A percentile compares a stretch with the other conserved stretches of the same genome.
Evolutionary conservation across 1,140 invertebrate species (phyloP).

Genomic region (Cotesia vestalis): DNA sequence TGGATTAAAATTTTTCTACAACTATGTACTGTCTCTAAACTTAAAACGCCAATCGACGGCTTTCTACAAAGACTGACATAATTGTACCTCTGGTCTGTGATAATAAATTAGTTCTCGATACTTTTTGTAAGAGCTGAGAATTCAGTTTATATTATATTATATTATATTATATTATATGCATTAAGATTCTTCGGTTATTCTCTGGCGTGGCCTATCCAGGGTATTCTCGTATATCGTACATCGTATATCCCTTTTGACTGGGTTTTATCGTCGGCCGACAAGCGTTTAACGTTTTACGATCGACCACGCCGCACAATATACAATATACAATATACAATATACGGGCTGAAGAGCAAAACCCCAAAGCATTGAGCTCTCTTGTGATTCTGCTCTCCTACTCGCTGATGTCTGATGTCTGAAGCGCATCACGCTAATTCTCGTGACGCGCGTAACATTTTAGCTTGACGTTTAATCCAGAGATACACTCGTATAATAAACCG

Average conservation of each 20-base stretch:
- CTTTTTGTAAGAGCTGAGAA: conserved; percentile 38
- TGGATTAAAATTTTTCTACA: no score
- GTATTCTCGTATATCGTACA: conserved; percentile 39
- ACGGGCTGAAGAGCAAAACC: neutral
- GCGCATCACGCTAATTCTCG: conserved; percentile 54
- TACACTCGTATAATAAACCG: conserved; percentile 36
- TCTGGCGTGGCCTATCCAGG: conserved; percentile 20
- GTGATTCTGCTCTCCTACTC: conserved; percentile 36
- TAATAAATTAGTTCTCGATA: conserved; percentile 62
- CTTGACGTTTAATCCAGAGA: conserved; percentile 51
- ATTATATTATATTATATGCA: neutral
- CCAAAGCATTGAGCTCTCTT: neutral
- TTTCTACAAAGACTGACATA: conserved; percentile 39
- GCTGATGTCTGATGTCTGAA: conserved; percentile 34
- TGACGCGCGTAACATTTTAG: conserved; percentile 57
- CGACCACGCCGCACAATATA: conserved; percentile 48
- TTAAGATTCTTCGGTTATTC: neutral
- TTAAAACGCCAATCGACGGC: neutral
- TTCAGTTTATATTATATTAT: no score
- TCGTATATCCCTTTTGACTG: conserved; percentile 44
- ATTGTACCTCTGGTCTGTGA: conserved; percentile 44
- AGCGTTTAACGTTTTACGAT: conserved; percentile 63
- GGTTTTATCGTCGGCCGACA: conserved; percentile 62
- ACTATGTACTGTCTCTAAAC: neutral
- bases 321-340: conserved; percentile 9